Evolutionary conservation across 1,140 invertebrate species (phyloP).

Genomic region (Copidosoma floridanum): DNA sequence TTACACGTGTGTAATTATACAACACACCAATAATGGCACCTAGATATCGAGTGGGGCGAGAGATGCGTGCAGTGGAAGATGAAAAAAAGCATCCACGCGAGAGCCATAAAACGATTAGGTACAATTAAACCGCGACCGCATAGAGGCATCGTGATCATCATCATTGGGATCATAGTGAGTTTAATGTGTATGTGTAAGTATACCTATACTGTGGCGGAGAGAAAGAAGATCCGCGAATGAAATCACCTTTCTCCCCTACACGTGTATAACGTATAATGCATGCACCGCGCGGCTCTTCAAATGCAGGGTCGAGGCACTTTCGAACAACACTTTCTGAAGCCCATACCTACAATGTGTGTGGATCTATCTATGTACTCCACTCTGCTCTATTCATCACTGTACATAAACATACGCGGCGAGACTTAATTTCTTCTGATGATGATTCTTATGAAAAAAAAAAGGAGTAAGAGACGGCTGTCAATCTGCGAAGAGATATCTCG

Average conservation of each 20-base stretch:
- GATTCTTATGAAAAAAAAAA: too few relatives aligned
- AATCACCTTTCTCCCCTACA: conserved; percentile 23
- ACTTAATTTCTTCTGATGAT: too few relatives aligned
- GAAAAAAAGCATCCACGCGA: not conserved
- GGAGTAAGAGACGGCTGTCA: too few relatives aligned
- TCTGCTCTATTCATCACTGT: not conserved
- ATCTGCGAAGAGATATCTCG: too few relatives aligned
- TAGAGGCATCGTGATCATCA: too few relatives aligned
- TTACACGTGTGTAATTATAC: too few relatives aligned
- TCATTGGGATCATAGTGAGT: conserved; percentile 5
- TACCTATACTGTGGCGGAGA: not conserved
- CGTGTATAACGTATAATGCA: too few relatives aligned
- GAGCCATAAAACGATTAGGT: too few relatives aligned
- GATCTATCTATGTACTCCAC: not conserved
- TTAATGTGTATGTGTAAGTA: not conserved
- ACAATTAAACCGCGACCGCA: too few relatives aligned
- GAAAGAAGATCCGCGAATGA: conserved; percentile 15
- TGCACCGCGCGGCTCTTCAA: conserved; percentile 10
- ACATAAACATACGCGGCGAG: not conserved
- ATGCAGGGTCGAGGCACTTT: conserved; percentile 21
- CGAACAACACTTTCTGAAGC: not conserved
- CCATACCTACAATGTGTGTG: not conserved
- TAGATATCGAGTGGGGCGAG: not conserved
- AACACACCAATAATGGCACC: too few relatives aligned
- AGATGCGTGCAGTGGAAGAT: not conserved